Conservation (phyloP, 2,113 vertebrate species). For the Microtus ochrogaster region DNA sequence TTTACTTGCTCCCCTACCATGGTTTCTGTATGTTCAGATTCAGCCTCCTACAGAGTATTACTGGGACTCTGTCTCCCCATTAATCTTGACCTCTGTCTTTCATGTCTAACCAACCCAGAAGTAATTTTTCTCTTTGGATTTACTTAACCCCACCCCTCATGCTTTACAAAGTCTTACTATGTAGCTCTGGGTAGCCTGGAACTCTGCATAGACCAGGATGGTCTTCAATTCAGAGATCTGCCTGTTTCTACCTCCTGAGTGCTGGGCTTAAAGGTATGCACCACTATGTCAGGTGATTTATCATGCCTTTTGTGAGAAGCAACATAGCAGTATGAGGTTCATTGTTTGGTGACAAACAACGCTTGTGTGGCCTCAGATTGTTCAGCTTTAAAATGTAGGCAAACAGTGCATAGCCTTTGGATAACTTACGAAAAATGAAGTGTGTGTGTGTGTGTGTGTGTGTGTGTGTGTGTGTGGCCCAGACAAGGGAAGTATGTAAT, state of each 20-base stretch:
- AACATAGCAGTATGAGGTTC: not conserved
- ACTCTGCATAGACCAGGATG: not conserved
- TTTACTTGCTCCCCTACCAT: not conserved
- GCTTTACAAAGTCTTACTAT: not conserved
- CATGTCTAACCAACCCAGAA: not conserved
- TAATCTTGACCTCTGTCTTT: not conserved
- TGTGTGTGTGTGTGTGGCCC: not conserved
- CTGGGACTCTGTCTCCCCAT: not conserved
- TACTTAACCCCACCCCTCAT: not conserved
- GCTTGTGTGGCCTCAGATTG: not conserved
- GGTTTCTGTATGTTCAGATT: not conserved
- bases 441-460: too few relatives aligned
- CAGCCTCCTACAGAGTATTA: not conserved
- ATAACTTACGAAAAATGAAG: not conserved
- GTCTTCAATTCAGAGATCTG: not conserved
- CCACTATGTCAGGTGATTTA: not conserved
- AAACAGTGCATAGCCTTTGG: not conserved
- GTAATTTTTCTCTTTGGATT: constrained; percentile 10
- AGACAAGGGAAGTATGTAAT: not conserved
- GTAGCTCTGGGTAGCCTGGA: not conserved
- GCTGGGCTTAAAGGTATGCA: not conserved
- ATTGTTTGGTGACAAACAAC: not conserved
- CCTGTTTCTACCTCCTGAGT: not conserved
- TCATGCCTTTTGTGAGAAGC: not conserved
- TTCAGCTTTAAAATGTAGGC: not conserved